Conservation (phyloP, 1,140 invertebrate genomes). For the Drosophila oshimai region DNA sequence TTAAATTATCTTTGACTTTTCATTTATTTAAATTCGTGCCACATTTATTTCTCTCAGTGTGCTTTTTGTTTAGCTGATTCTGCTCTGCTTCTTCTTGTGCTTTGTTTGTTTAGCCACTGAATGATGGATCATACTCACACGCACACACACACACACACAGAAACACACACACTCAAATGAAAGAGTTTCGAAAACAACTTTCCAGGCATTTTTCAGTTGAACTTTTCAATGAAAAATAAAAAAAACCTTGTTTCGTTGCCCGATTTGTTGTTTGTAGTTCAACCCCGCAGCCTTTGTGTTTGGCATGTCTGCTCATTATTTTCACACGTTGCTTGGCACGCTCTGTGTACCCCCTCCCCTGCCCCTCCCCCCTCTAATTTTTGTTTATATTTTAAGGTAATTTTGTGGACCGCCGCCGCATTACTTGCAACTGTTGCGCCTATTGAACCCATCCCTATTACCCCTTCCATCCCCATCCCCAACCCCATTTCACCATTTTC, state of each 20-base stretch:
- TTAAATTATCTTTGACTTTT: neutral
- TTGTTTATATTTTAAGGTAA: constrained; percentile 74
- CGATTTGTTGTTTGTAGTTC: constrained; percentile 34
- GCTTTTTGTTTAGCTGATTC: neutral
- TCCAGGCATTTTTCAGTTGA: constrained; percentile 63
- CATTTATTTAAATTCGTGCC: too few relatives aligned
- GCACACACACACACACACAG: neutral
- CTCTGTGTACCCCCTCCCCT: neutral
- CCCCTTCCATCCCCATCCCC: neutral
- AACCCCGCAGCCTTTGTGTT: constrained; percentile 46
- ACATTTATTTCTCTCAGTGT: constrained; percentile 3
- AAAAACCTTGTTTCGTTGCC: constrained; percentile 9
- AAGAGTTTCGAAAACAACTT: constrained; percentile 54
- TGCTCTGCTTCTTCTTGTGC: constrained; percentile 10
- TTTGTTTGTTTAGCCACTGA: constrained; percentile 74
- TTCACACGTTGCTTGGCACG: constrained; percentile 71
- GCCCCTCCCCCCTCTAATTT: neutral
- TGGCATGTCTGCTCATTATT: constrained; percentile 73
- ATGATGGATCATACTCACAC: constrained; percentile 69
- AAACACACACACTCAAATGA: constrained; percentile 2
- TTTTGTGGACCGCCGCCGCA: constrained; percentile 61
- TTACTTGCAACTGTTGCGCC: constrained; percentile 72
- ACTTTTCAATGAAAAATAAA: constrained; percentile 37
- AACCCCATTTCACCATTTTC: too few relatives aligned
- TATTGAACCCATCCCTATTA: constrained; percentile 10